Evolutionary conservation across 2,888 invertebrate species (phyloP).

Genomic region (Protodeltote pygarga): DNA sequence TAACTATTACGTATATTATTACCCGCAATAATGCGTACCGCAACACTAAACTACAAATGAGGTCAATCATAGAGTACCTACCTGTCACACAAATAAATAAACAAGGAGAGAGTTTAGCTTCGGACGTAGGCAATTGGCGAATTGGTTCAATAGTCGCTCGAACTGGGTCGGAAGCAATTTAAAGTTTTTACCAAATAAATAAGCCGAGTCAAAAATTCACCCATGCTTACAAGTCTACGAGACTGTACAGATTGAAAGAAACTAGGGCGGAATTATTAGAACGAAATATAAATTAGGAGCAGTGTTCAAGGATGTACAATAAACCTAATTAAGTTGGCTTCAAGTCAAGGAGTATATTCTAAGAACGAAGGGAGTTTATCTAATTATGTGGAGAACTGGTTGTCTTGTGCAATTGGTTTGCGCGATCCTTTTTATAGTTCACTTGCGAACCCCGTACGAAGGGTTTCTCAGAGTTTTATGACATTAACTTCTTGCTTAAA

Average conservation of each 20-base stretch:
- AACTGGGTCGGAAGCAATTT: conserved; percentile 84
- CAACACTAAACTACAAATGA: conserved; percentile 39
- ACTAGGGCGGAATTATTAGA: conserved; percentile 47
- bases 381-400: conserved; percentile 47
- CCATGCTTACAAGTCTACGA: conserved; percentile 62
- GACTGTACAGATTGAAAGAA: conserved; percentile 60
- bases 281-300: conserved; percentile 46
- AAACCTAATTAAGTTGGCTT: conserved; percentile 50
- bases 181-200: conserved; percentile 84
- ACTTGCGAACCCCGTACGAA: conserved; percentile 33
- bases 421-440: conserved; percentile 44
- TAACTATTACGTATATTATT: conserved; percentile 15
- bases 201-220: conserved; percentile 75
- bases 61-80: conserved; percentile 57
- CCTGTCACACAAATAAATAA: conserved; percentile 58
- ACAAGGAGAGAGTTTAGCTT: conserved; percentile 65
- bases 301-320: conserved; percentile 43
- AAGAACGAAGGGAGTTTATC: conserved; percentile 40
- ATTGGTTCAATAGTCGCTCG: conserved; percentile 75
- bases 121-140: conserved; percentile 72
- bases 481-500: conserved; percentile 40
- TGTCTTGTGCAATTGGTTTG: conserved; percentile 42
- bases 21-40: conserved; percentile 17
- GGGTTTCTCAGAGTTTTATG: conserved; percentile 44
- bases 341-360: conserved; percentile 38